These are phyloP conservation scores for Dorcus parallelipipedus DNA, from an alignment of 2,888 invertebrate genomes.

Conservation along the genomic window DNA sequence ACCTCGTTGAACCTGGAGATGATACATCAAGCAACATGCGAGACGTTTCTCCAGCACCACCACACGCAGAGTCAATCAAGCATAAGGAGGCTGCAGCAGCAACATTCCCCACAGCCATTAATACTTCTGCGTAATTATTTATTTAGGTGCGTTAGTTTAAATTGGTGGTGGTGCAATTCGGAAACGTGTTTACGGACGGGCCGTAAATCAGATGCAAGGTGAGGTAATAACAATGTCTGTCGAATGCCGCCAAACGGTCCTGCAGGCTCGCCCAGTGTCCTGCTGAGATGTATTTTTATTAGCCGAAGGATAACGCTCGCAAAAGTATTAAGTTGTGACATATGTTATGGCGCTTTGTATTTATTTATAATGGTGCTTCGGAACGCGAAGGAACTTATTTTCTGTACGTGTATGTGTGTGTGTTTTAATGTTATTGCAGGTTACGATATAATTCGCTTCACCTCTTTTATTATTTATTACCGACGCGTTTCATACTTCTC, in stretches of 20 bases:
- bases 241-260: slow-evolving; percentile 28
- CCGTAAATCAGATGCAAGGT: slow-evolving; percentile 31
- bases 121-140: too few relatives aligned
- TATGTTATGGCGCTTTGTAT: slow-evolving; percentile 20
- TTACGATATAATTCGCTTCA: too few relatives aligned
- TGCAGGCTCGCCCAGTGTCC: slow-evolving; percentile 26
- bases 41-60: background rate
- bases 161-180: too few relatives aligned
- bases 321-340: slow-evolving; percentile 28
- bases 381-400: background rate
- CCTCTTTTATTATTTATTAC: too few relatives aligned
- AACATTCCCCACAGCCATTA: too few relatives aligned
- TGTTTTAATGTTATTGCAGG: background rate
- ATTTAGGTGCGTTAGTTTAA: too few relatives aligned
- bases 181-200: slow-evolving; percentile 15
- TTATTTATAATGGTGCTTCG: slow-evolving; percentile 19
- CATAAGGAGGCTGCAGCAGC: background rate
- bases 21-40: background rate
- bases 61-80: background rate
- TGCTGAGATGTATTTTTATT: slow-evolving; percentile 24
- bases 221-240: slow-evolving; percentile 32
- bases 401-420: background rate
- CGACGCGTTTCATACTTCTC: too few relatives aligned
- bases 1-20: background rate
- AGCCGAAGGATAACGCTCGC: slow-evolving; percentile 16